A percentile compares a stretch with the other conserved stretches of the same genome.
Evolutionary conservation across 2,797 vertebrate species (phyloP).

Genomic region (Otus scops): DNA sequence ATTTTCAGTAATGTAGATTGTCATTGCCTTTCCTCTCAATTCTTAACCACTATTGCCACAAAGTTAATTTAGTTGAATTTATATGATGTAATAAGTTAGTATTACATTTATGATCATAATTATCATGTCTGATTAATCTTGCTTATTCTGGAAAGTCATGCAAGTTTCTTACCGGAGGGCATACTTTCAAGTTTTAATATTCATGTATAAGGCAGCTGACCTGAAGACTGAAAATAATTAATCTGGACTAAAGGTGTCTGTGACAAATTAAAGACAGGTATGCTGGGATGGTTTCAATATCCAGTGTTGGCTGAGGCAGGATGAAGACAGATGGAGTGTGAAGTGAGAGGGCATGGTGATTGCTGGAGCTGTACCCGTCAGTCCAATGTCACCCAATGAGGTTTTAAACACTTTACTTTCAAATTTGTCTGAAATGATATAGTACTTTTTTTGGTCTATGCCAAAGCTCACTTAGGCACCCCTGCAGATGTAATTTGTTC

Average conservation of each 20-base stretch:
- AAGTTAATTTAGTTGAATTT: slow-evolving; percentile 41
- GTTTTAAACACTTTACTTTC: neutral
- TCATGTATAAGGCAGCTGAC: neutral
- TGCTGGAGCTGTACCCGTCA: neutral
- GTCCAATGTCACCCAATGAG: neutral
- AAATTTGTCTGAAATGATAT: neutral
- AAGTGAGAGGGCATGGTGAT: neutral
- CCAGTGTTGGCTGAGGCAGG: neutral
- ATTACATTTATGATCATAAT: slow-evolving; percentile 52
- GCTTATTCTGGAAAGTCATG: slow-evolving; percentile 33
- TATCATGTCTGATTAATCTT: slow-evolving; percentile 48
- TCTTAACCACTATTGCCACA: neutral
- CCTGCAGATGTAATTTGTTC: neutral
- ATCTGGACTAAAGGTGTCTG: neutral
- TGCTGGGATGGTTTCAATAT: neutral
- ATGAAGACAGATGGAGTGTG: neutral
- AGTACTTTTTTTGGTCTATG: neutral
- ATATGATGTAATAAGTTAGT: slow-evolving; percentile 15
- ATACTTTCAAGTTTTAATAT: slow-evolving; percentile 40
- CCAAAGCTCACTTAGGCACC: neutral
- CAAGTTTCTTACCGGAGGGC: slow-evolving; percentile 43
- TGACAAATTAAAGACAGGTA: slow-evolving; percentile 19
- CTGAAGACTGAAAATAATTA: neutral
- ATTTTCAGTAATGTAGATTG: slow-evolving; percentile 22
- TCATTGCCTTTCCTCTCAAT: neutral